These are phyloP conservation scores for Clarias gariepinus DNA, from an alignment of 2,113 vertebrate genomes.

Conservation along the genomic window DNA sequence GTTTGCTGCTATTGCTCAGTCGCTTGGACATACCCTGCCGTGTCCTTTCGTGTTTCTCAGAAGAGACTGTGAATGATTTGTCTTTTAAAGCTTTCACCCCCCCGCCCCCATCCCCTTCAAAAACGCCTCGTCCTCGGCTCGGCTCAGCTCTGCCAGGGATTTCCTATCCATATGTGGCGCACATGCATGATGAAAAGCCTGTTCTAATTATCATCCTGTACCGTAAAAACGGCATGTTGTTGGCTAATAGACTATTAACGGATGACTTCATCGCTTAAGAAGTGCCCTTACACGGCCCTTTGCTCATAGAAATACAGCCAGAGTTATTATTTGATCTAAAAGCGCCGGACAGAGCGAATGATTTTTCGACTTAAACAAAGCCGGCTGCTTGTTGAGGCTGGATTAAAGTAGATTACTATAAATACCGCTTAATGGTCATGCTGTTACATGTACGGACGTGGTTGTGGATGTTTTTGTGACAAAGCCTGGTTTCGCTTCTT, in stretches of 20 bases:
- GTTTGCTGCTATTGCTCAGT: slow-evolving; percentile 57
- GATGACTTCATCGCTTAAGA: slow-evolving; percentile 47
- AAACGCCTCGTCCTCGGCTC: slow-evolving; percentile 31
- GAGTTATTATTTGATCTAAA: slow-evolving; percentile 39
- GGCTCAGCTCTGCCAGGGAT: slow-evolving; percentile 39
- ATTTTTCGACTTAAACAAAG: slow-evolving; percentile 13
- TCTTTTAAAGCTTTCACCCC: neutral
- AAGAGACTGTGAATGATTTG: slow-evolving; percentile 41
- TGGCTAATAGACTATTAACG: slow-evolving; percentile 46
- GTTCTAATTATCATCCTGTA: slow-evolving; percentile 46
- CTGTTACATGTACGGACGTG: slow-evolving; percentile 23
- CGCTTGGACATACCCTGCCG: slow-evolving; percentile 49
- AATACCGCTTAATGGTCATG: slow-evolving; percentile 27
- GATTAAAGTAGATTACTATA: slow-evolving; percentile 38
- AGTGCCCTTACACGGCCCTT: slow-evolving; percentile 35
- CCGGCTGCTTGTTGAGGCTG: slow-evolving; percentile 7
- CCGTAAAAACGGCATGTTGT: slow-evolving; percentile 25
- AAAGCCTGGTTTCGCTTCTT: neutral
- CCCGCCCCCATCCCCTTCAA: neutral
- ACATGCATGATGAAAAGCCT: slow-evolving; percentile 46
- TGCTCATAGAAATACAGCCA: slow-evolving; percentile 26
- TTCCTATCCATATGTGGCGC: slow-evolving; percentile 51
- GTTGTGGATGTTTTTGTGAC: neutral
- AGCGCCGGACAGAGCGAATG: slow-evolving; percentile 7
- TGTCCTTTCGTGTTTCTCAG: slow-evolving; percentile 42